A percentile compares a stretch with the other conserved stretches of the same genome.
Conservation (phyloP, 2,113 vertebrate genomes). For the Galbula dea region DNA sequence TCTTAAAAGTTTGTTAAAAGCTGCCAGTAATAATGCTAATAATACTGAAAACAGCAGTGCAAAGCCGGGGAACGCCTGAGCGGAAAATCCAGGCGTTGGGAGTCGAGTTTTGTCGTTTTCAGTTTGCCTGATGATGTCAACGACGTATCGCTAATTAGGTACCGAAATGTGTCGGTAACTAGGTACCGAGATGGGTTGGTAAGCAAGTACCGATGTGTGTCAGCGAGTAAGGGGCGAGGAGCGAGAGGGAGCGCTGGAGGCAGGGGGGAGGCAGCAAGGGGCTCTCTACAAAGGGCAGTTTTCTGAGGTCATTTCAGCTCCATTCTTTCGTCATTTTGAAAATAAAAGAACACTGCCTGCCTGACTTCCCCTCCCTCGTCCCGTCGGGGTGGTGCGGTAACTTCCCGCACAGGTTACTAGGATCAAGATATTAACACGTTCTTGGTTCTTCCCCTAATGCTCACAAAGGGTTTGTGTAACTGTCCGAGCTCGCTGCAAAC, state of each 20-base stretch:
- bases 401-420: not conserved
- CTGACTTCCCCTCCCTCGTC: not conserved
- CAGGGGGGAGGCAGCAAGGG: not conserved
- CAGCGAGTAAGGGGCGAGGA: not conserved
- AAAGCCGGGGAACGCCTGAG: not conserved
- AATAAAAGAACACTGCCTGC: not conserved
- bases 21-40: not conserved
- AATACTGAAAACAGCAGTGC: not conserved
- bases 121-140: not conserved
- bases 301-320: not conserved
- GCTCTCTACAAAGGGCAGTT: slow-evolving; percentile 3
- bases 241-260: not conserved
- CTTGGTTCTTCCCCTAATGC: not conserved
- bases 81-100: not conserved
- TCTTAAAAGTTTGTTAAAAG: not conserved
- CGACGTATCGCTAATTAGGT: too few relatives aligned
- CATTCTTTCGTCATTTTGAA: not conserved
- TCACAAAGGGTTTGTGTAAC: not conserved
- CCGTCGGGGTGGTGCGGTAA: not conserved
- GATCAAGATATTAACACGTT: not conserved
- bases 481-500: not conserved
- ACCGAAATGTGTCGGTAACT: too few relatives aligned
- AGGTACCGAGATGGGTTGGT: too few relatives aligned
- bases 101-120: not conserved
- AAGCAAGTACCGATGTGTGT: too few relatives aligned